Percentiles rank a stretch among this genome's conserved stretches.
Evolutionary conservation across 2,888 invertebrate species (phyloP).

Genomic region (Acleris emargana): DNA sequence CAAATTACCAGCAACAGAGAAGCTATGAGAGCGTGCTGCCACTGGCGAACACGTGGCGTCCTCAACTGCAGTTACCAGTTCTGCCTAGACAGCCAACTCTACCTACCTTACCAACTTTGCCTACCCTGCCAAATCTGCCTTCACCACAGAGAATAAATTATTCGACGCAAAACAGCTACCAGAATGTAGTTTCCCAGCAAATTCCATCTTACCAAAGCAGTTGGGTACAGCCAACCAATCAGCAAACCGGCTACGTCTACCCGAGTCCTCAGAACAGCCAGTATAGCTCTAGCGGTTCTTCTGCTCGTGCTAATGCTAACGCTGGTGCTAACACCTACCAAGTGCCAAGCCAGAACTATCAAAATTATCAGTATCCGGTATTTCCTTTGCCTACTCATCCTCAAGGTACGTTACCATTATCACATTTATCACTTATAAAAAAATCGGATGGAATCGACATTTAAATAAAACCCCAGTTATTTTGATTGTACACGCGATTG

Average conservation of each 20-base stretch:
- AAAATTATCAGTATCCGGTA: background rate
- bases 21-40: slow-evolving; percentile 7
- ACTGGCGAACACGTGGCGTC: slow-evolving; percentile 6
- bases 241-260: slow-evolving; percentile 1
- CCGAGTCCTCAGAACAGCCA: slow-evolving; percentile 8
- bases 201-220: background rate
- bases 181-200: no score
- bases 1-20: slow-evolving; percentile 7
- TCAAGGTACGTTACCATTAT: slow-evolving; percentile 17
- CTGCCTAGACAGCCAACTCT: slow-evolving; percentile 5
- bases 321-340: slow-evolving; percentile 13
- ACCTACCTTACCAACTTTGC: slow-evolving; percentile 14
- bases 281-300: background rate
- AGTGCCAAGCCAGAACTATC: slow-evolving; percentile 2
- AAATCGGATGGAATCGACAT: no score
- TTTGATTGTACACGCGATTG: no score
- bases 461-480: no score
- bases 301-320: slow-evolving; percentile 14
- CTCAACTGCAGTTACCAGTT: slow-evolving; percentile 6
- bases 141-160: no score
- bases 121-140: background rate
- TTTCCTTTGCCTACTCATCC: slow-evolving; percentile 6
- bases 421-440: no score
- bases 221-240: slow-evolving; percentile 2
- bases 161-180: no score